Evolutionary conservation across 2,113 vertebrate genomes (phyloP).

Genomic region (Thalassoma bifasciatum): DNA sequence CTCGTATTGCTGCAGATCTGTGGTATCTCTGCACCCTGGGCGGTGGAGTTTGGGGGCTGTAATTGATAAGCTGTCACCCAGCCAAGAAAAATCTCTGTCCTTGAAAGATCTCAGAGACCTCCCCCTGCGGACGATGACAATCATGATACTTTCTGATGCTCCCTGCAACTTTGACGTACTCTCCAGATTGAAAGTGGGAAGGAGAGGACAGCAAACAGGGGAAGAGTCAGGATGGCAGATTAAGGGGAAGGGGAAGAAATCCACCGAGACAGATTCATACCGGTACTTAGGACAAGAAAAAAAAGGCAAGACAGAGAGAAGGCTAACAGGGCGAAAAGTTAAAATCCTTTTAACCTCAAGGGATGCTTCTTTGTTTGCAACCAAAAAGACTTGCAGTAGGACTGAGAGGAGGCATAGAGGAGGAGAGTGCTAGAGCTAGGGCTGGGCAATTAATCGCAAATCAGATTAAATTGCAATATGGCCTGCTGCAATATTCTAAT

Average conservation of each 20-base stretch:
- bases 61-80: slow-evolving; percentile 76
- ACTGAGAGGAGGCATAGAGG: not conserved
- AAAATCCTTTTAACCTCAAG: no score
- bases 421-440: not conserved
- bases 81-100: slow-evolving; percentile 69
- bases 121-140: slow-evolving; percentile 27
- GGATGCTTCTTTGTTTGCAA: no score
- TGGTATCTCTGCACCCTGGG: slow-evolving; percentile 41
- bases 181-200: slow-evolving; percentile 19
- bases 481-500: no score
- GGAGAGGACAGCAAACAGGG: slow-evolving; percentile 3
- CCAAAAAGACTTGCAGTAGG: not conserved
- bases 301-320: not conserved
- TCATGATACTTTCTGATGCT: slow-evolving; percentile 40
- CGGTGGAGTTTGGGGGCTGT: slow-evolving; percentile 46
- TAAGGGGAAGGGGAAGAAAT: slow-evolving; percentile 1
- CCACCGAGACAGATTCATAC: not conserved
- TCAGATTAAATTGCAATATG: no score
- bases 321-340: not conserved
- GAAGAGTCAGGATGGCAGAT: not conserved
- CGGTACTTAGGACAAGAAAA: not conserved
- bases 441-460: no score
- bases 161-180: slow-evolving; percentile 39
- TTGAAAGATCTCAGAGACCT: slow-evolving; percentile 73
- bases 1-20: slow-evolving; percentile 55